These are phyloP conservation scores for Cinclus cinclus DNA, from an alignment of 2,113 vertebrate species.

Conservation along the genomic window DNA sequence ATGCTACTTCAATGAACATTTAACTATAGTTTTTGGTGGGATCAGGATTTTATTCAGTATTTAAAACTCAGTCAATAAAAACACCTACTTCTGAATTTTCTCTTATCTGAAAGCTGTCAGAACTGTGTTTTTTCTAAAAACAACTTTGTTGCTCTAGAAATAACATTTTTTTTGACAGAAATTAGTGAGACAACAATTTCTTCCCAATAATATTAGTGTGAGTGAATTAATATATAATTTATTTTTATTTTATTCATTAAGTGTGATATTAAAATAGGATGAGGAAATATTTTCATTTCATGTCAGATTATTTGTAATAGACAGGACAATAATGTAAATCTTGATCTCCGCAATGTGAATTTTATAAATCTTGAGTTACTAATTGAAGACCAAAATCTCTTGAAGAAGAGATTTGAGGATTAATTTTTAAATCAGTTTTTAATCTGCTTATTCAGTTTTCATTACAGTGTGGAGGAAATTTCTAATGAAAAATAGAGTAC, in stretches of 20 bases:
- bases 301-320: slow-evolving; percentile 56
- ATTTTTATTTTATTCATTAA: slow-evolving; percentile 32
- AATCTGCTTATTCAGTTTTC: slow-evolving; percentile 77
- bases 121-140: neutral
- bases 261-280: slow-evolving; percentile 40
- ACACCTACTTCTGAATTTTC: neutral
- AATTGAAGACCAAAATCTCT: slow-evolving; percentile 74
- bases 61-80: neutral
- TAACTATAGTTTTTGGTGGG: neutral
- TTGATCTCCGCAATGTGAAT: slow-evolving; percentile 32
- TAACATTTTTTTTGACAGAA: slow-evolving; percentile 6
- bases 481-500: slow-evolving; percentile 69
- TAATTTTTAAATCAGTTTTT: slow-evolving; percentile 78
- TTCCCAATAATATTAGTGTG: neutral
- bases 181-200: neutral
- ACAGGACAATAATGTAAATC: slow-evolving; percentile 51
- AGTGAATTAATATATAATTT: neutral
- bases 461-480: slow-evolving; percentile 67
- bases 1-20: neutral
- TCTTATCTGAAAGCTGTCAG: neutral
- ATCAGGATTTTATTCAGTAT: neutral
- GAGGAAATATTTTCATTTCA: slow-evolving; percentile 56
- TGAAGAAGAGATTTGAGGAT: slow-evolving; percentile 76
- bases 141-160: neutral
- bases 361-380: slow-evolving; percentile 69